Conservation (phyloP, 2,797 vertebrate genomes). For the Scolopax rusticola region DNA sequence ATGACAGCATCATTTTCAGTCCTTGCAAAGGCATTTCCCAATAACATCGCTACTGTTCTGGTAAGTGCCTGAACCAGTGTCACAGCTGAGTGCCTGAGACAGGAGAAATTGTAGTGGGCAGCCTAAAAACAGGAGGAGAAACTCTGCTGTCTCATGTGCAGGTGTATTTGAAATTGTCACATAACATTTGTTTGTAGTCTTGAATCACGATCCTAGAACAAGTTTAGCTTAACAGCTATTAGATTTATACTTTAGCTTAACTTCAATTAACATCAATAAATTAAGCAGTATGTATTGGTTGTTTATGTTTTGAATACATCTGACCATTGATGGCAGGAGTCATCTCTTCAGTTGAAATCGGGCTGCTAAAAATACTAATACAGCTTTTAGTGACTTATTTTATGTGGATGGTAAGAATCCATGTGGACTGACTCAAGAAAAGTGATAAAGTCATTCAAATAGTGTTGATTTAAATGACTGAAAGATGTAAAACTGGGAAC, state of each 20-base stretch:
- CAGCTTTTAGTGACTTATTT: neutral
- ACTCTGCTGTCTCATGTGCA: neutral
- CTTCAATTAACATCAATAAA: neutral
- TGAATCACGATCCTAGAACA: neutral
- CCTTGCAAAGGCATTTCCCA: slow-evolving; percentile 90
- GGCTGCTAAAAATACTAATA: neutral
- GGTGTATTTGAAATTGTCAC: neutral
- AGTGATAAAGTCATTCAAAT: neutral
- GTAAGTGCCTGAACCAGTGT: slow-evolving; percentile 78
- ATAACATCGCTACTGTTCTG: slow-evolving; percentile 93
- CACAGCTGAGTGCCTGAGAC: neutral
- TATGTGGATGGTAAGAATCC: neutral
- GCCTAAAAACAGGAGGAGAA: neutral
- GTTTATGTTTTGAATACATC: neutral
- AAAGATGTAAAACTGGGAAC: neutral
- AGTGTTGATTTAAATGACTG: neutral
- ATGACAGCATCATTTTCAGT: slow-evolving; percentile 90
- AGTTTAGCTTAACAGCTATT: neutral
- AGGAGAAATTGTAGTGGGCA: neutral
- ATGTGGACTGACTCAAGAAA: neutral
- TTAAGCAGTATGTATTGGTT: neutral
- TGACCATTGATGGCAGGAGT: neutral
- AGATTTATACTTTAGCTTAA: neutral
- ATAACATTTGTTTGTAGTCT: neutral
- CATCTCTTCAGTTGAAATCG: neutral